Percentiles rank a stretch among this genome's conserved stretches.
Conservation (phyloP, 2,888 invertebrate species). For the Phortica magna region DNA sequence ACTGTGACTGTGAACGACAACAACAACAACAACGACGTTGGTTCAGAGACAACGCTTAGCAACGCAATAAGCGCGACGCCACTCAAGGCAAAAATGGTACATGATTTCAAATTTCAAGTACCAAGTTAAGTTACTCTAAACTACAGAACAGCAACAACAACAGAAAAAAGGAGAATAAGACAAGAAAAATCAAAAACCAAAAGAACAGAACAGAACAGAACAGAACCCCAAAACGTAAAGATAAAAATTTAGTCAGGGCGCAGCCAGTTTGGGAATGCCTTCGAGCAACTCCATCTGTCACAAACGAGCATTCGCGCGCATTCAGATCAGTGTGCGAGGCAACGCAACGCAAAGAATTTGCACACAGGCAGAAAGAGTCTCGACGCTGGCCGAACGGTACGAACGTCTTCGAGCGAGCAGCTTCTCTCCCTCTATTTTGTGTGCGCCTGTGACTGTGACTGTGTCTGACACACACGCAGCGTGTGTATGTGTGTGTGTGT, state of each 20-base stretch:
- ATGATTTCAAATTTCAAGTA: slow-evolving; percentile 74
- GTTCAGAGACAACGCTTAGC: background rate
- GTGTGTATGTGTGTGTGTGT: slow-evolving; percentile 29
- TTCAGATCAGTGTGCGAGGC: slow-evolving; percentile 51
- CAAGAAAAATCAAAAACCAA: slow-evolving; percentile 29
- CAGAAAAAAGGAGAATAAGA: slow-evolving; percentile 45
- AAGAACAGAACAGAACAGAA: slow-evolving; percentile 39
- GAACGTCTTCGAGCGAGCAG: slow-evolving; percentile 55
- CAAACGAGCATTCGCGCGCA: slow-evolving; percentile 57
- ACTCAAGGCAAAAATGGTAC: slow-evolving; percentile 71
- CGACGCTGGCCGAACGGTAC: slow-evolving; percentile 9
- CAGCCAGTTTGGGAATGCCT: slow-evolving; percentile 62
- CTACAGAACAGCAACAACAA: slow-evolving; percentile 14
- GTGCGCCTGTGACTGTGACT: background rate
- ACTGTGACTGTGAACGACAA: slow-evolving; percentile 50
- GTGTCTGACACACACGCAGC: background rate
- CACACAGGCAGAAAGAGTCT: slow-evolving; percentile 13
- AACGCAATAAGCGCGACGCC: slow-evolving; percentile 2
- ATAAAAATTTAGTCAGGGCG: slow-evolving; percentile 43
- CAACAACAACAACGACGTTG: slow-evolving; percentile 12
- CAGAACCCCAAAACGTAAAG: slow-evolving; percentile 30
- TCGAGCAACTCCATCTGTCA: slow-evolving; percentile 69
- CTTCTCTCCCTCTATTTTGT: background rate
- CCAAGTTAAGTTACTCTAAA: slow-evolving; percentile 56
- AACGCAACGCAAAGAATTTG: slow-evolving; percentile 19